Conservation (phyloP, 2,797 vertebrate species). For the Scleropages formosus region DNA sequence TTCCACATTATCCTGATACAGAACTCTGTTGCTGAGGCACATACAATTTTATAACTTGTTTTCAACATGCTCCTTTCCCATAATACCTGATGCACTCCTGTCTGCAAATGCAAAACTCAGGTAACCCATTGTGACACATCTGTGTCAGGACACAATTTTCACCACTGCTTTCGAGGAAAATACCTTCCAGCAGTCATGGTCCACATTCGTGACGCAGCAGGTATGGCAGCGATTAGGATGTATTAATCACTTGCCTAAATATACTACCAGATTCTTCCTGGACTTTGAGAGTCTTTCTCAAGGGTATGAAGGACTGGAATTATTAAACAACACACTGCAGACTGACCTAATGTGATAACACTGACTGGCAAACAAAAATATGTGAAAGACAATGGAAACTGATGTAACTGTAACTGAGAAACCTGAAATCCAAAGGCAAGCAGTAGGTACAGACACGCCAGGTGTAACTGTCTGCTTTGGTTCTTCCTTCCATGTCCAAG, state of each 20-base stretch:
- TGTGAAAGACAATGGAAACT: background rate
- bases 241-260: background rate
- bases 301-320: background rate
- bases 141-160: slow-evolving; percentile 5
- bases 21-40: too few species aligned
- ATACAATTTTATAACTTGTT: background rate
- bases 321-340: background rate
- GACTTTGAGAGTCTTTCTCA: slow-evolving; percentile 15
- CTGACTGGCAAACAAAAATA: background rate
- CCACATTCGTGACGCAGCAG: background rate
- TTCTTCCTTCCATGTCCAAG: too few species aligned
- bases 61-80: background rate
- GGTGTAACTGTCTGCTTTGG: background rate
- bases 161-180: background rate
- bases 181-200: background rate
- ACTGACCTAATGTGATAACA: background rate
- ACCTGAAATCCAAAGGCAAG: background rate
- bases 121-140: background rate
- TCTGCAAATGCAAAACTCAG: background rate
- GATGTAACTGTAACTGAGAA: too few species aligned
- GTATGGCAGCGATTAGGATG: background rate
- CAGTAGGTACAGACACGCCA: background rate
- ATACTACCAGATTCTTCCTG: background rate
- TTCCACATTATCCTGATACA: too few species aligned
- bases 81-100: background rate